Conservation (phyloP, 2,113 vertebrate genomes). For the Lagopus leucura region DNA sequence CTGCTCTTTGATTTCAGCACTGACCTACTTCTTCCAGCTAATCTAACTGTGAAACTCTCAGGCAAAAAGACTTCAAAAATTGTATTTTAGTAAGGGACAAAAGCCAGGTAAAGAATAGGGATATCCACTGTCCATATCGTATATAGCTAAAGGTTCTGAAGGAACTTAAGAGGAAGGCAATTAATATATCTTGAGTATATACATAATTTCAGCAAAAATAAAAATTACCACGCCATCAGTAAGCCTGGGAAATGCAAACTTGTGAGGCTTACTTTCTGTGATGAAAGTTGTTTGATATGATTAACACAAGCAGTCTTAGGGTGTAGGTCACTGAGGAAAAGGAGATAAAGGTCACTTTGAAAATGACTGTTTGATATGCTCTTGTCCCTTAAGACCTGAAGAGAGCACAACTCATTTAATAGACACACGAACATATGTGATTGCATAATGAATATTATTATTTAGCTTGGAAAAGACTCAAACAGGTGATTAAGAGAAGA, state of each 20-base stretch:
- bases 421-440: slow-evolving; percentile 36
- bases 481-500: slow-evolving; percentile 54
- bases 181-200: slow-evolving; percentile 14
- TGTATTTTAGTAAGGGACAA: neutral
- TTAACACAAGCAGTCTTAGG: slow-evolving; percentile 38
- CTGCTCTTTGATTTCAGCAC: neutral
- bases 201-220: neutral
- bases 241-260: slow-evolving; percentile 31
- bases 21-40: slow-evolving; percentile 41
- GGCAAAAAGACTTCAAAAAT: slow-evolving; percentile 15
- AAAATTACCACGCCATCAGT: slow-evolving; percentile 21
- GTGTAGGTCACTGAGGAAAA: slow-evolving; percentile 58
- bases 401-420: slow-evolving; percentile 62
- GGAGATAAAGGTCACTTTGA: slow-evolving; percentile 71
- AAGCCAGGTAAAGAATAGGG: neutral
- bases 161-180: neutral
- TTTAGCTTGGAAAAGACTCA: slow-evolving; percentile 59
- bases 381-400: slow-evolving; percentile 41
- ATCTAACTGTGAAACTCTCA: neutral
- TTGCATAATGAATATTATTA: slow-evolving; percentile 66
- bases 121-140: neutral
- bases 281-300: slow-evolving; percentile 46
- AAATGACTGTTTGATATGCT: slow-evolving; percentile 54
- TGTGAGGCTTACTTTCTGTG: slow-evolving; percentile 11
- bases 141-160: neutral